Evolutionary conservation across 2,888 invertebrate species (phyloP).

Genomic region (Rhaphigaster nebulosa): DNA sequence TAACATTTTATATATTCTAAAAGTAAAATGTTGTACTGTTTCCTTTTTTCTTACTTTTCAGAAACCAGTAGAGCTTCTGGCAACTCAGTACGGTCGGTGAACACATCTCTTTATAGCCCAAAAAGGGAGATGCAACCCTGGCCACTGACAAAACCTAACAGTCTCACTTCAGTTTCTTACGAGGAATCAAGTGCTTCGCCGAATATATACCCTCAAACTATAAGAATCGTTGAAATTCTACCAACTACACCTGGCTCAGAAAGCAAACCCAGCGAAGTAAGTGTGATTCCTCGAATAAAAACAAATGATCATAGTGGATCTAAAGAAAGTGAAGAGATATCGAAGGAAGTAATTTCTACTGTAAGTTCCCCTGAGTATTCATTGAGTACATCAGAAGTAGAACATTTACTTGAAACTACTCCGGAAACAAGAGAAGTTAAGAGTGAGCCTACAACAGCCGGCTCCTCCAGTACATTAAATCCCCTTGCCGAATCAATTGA

Average conservation of each 20-base stretch:
- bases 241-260: conserved; percentile 59
- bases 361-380: background rate
- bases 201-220: conserved; percentile 62
- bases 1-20: background rate
- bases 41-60: conserved; percentile 14
- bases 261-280: conserved; percentile 60
- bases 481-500: background rate
- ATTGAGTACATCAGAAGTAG: conserved; percentile 50
- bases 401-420: conserved; percentile 53
- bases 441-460: background rate
- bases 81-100: conserved; percentile 56
- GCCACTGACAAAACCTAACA: conserved; percentile 65
- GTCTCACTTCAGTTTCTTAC: conserved; percentile 53
- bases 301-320: conserved; percentile 53
- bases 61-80: conserved; percentile 53
- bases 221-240: conserved; percentile 63
- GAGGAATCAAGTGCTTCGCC: conserved; percentile 51
- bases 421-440: conserved; percentile 28
- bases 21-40: background rate
- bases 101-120: conserved; percentile 58
- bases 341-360: background rate
- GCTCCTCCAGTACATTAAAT: conserved; percentile 45
- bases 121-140: conserved; percentile 66
- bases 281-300: conserved; percentile 61
- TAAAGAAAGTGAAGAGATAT: background rate